Evolutionary conservation across 2,797 vertebrate genomes (phyloP).

Genomic region (Allobates femoralis): DNA sequence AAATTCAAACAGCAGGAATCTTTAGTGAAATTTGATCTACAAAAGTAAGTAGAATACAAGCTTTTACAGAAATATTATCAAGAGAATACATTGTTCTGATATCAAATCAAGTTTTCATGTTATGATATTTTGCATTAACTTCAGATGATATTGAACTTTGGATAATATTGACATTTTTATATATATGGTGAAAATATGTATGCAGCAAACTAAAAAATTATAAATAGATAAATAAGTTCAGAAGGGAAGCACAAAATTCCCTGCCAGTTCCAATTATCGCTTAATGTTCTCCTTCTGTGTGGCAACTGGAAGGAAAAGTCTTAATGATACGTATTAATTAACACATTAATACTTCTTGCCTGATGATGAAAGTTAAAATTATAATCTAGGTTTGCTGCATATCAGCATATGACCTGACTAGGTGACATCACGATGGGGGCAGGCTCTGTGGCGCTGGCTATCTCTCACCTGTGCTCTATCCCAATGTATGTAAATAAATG

Average conservation of each 20-base stretch:
- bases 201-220: not conserved
- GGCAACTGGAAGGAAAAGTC: not conserved
- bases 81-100: not conserved
- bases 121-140: slow-evolving; percentile 14
- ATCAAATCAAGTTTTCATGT: not conserved
- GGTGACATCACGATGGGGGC: no score
- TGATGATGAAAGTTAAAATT: no score
- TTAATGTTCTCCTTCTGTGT: not conserved
- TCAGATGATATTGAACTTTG: not conserved
- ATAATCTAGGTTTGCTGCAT: no score
- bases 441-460: no score
- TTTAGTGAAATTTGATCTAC: slow-evolving; percentile 48
- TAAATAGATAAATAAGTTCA: not conserved
- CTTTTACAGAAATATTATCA: slow-evolving; percentile 37
- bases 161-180: not conserved
- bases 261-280: not conserved
- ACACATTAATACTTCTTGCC: no score
- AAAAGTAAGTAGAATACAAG: slow-evolving; percentile 50
- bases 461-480: no score
- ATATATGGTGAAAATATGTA: not conserved
- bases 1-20: slow-evolving; percentile 53
- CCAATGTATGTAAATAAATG: no score
- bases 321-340: no score
- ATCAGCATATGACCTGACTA: no score
- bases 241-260: not conserved